phyloP scores from a whole-genome alignment of 2,888 invertebrate genomes.

The Pelosia muscerda region DNA sequence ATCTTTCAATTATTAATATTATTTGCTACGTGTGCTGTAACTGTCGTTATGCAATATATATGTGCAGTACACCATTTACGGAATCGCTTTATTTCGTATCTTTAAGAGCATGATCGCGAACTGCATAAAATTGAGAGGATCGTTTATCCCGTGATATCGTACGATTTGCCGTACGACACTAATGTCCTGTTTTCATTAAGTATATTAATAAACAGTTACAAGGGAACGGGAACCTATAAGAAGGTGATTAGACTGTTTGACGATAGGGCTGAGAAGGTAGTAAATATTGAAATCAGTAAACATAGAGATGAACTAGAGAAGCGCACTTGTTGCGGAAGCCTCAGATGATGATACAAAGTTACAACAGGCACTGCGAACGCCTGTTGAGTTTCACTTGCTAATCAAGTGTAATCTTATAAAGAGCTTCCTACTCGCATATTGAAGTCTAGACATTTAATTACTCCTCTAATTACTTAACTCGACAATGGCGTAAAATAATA shows the following conservation, averaged over 20 bases:
- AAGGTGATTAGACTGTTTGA: background rate
- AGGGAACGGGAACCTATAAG: too few relatives aligned
- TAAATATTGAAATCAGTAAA: too few relatives aligned
- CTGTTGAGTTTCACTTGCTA: too few relatives aligned
- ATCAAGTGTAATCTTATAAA: background rate
- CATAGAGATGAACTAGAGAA: background rate
- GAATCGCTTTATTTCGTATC: background rate
- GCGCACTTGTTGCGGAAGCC: background rate
- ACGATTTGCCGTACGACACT: too few relatives aligned
- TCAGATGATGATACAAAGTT: background rate
- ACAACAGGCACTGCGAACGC: too few relatives aligned
- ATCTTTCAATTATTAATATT: background rate
- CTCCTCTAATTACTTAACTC: background rate
- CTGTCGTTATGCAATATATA: background rate
- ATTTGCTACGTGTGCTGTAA: background rate
- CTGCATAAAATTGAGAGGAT: background rate
- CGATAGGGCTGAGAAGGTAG: background rate
- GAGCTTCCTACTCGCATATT: background rate
- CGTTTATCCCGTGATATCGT: background rate
- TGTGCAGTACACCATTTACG: background rate
- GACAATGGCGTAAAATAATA: slow-evolving; percentile 4
- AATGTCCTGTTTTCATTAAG: too few relatives aligned
- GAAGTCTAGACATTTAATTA: background rate
- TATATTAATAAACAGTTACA: too few relatives aligned
- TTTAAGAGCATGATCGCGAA: background rate